A percentile compares a stretch with the other conserved stretches of the same genome.
phyloP scores from a whole-genome alignment of 2,113 vertebrate species.

The Ictidomys tridecemlineatus region DNA sequence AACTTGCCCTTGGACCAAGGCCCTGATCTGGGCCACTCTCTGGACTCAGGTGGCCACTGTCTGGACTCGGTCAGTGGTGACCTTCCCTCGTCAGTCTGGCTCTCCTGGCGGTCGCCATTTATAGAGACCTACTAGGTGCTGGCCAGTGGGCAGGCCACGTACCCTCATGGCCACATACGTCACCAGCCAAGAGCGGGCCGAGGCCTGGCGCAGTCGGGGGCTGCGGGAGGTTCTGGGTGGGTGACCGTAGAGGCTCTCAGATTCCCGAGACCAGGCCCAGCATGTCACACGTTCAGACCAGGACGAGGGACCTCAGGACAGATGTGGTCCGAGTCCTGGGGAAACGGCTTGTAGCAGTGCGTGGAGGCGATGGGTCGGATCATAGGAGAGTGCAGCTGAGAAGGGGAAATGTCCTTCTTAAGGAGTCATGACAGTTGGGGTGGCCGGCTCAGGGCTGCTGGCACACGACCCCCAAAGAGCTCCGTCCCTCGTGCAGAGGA shows the following conservation, averaged over 20 bases:
- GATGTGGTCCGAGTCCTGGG: not conserved
- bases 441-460: no score
- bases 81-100: not conserved
- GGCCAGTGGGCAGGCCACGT: not conserved
- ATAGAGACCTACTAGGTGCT: not conserved
- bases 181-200: not conserved
- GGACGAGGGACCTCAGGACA: not conserved
- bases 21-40: not conserved
- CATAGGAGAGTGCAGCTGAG: not conserved
- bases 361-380: not conserved
- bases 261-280: not conserved
- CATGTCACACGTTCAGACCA: not conserved
- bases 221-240: not conserved
- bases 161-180: fast-evolving
- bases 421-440: not conserved
- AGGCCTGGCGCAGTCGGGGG: no score
- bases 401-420: not conserved
- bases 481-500: not conserved
- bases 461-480: not conserved
- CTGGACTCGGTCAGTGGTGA: not conserved
- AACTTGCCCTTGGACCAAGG: not conserved
- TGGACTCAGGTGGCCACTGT: not conserved
- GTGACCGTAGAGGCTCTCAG: no score
- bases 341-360: not conserved
- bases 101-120: no score